Evolutionary conservation across 2,113 vertebrate genomes (phyloP), one percentile per base, ranked within the genome.

Genomic region (Pongo pygmaeus): DNA sequence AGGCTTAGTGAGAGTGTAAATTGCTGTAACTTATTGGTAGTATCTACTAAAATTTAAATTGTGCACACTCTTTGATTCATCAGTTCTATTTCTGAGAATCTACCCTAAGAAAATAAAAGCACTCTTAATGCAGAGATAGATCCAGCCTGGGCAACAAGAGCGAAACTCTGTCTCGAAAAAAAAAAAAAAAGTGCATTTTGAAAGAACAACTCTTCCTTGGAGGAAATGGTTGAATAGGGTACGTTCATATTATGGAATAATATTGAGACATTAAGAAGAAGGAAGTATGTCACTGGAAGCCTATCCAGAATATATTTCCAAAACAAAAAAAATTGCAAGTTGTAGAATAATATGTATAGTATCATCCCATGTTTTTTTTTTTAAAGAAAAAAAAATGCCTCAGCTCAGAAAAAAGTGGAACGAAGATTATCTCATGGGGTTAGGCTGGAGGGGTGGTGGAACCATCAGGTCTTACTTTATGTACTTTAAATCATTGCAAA

Each of bases 291-390:
- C 13, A 22, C 87, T 90, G 55, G 75, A 93, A 89, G 38, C 18
- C 18, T 77, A 59, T 84, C 61, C 43, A 89, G 89, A 8, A 27
- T 96, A 48, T 85, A 80, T 59, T 84, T 7, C 35, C 32, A 94
- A 78, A 17, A 61, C 48, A 17, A 38, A 69, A 16, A 38, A 79
- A 52, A 48, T 32, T 16, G 6, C 27, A 88, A 72, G 6, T 72
- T 93, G 43, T 77, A 75, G 61, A 92, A 50, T 88, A 94, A 79
- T 89, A 75, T 52, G 59, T 72, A 25, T 88, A 64, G 43, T 95
- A 43, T 17, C 6, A 48, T 89, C 38, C 35, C 43, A 27, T 61
- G 3, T 84, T 81, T 35, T 79, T 86, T 52, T 77, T 55, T 55
- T 46, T 0, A 64, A 46, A 48, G 43, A 43, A 78, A 14, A 38